Conservation (phyloP, 1,140 invertebrate genomes). For the Rhopalosiphum padi region DNA sequence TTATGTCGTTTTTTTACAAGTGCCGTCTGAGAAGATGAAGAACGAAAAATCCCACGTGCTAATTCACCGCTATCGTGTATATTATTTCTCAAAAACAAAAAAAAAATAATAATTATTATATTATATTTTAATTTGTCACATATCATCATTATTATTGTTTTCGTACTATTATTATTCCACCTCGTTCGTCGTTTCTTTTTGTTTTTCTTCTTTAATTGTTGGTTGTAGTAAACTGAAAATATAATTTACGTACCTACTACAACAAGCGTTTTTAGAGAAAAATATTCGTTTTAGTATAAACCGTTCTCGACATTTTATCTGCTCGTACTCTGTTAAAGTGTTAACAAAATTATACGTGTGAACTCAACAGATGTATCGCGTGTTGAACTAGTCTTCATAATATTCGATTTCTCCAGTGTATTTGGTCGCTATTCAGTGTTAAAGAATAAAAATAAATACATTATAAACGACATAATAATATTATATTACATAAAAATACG, state of each 20-base stretch:
- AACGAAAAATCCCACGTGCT: not conserved
- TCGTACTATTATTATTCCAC: not conserved
- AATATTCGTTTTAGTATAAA: not conserved
- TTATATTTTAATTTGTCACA: not conserved
- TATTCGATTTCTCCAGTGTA: not conserved
- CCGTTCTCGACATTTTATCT: not conserved
- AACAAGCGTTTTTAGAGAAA: not conserved
- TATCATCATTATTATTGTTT: not conserved
- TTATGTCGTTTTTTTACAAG: not conserved
- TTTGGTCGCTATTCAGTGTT: not conserved
- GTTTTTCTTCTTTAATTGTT: not conserved
- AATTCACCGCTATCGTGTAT: not conserved
- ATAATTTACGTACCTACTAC: not conserved
- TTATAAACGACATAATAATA: not conserved
- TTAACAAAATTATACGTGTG: not conserved
- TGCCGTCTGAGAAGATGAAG: not conserved
- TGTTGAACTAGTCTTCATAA: not conserved
- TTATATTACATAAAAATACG: not conserved
- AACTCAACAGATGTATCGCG: no score
- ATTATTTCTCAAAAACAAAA: not conserved
- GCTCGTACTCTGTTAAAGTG: not conserved
- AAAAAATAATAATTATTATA: not conserved
- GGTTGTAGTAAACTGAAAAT: not conserved
- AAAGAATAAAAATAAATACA: not conserved
- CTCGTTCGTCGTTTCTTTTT: not conserved